Evolutionary conservation across 2,888 invertebrate species (phyloP).

Genomic region (Ptychoptera albimana): DNA sequence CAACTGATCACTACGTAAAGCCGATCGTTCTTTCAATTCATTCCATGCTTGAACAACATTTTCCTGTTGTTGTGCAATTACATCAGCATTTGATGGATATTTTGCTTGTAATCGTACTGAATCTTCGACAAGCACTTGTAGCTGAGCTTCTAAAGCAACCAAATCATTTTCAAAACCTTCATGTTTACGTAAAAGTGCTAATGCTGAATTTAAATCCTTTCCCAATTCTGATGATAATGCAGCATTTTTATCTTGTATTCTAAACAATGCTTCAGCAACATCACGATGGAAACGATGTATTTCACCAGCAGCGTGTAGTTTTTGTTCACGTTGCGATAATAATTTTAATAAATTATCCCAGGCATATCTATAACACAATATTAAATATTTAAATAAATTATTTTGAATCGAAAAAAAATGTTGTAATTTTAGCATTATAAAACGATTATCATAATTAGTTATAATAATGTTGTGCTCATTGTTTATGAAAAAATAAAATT

Average conservation of each 20-base stretch:
- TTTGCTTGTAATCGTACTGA: slow-evolving; percentile 70
- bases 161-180: slow-evolving; percentile 90
- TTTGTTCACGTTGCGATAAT: slow-evolving; percentile 71
- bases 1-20: slow-evolving; percentile 60
- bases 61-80: slow-evolving; percentile 75
- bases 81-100: slow-evolving; percentile 85
- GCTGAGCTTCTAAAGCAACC: slow-evolving; percentile 78
- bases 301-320: slow-evolving; percentile 86
- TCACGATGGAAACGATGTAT: slow-evolving; percentile 96
- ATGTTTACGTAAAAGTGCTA: slow-evolving; percentile 68
- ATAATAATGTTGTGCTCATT: background rate
- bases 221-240: slow-evolving; percentile 66
- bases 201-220: slow-evolving; percentile 72
- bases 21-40: slow-evolving; percentile 65
- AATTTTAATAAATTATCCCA: slow-evolving; percentile 83
- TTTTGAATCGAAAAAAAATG: background rate
- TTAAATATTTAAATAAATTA: background rate
- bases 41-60: slow-evolving; percentile 80
- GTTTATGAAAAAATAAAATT: slow-evolving; percentile 12
- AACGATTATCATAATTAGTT: too few species aligned
- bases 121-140: slow-evolving; percentile 84
- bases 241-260: slow-evolving; percentile 81
- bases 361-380: slow-evolving; percentile 37
- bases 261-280: slow-evolving; percentile 74
- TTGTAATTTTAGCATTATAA: too few species aligned